phyloP scores from a whole-genome alignment of 2,888 invertebrate genomes.

The Lasioglossum morio region DNA sequence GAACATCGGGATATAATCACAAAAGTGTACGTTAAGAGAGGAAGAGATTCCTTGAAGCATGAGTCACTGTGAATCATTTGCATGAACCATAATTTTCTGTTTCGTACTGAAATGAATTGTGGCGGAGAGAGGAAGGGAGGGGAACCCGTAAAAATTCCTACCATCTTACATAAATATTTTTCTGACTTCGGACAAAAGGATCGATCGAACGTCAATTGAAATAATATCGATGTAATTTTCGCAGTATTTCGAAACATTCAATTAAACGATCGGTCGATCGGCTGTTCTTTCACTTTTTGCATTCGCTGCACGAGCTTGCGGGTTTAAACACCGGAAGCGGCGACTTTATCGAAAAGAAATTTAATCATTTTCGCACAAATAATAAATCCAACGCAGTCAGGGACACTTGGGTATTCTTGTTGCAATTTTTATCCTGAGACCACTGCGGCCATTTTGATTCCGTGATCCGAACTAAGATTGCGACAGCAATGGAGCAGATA shows the following conservation, averaged over 20 bases:
- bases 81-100: slow-evolving; percentile 7
- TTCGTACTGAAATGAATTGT: background rate
- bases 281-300: background rate
- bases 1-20: background rate
- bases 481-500: too few relatives aligned
- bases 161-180: background rate
- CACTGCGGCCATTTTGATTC: background rate
- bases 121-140: background rate
- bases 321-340: background rate
- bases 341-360: background rate
- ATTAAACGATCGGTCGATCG: background rate
- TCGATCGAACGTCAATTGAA: background rate
- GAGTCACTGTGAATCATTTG: background rate
- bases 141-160: background rate
- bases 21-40: slow-evolving; percentile 2
- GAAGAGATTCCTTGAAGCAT: background rate
- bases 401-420: background rate
- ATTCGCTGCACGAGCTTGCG: background rate
- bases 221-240: background rate
- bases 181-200: background rate
- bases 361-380: background rate
- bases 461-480: background rate
- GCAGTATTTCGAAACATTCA: background rate
- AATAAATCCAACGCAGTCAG: background rate
- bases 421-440: background rate